Conservation (phyloP, 1,140 invertebrate species). For the Lethrus apterus region DNA sequence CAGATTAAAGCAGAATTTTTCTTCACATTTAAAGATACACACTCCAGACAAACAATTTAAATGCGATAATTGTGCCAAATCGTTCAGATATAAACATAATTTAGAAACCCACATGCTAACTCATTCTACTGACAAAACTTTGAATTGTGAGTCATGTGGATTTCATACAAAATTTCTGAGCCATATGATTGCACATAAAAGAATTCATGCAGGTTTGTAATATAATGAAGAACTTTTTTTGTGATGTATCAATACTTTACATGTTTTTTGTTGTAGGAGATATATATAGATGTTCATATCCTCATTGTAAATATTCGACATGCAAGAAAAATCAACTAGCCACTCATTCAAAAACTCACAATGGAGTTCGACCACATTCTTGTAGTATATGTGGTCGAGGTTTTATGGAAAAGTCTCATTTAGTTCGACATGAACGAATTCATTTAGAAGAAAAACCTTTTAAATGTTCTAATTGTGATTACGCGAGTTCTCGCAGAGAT, state of each 20-base stretch:
- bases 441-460: slow-evolving; percentile 56
- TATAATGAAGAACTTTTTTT: not conserved
- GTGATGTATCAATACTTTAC: not conserved
- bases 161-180: slow-evolving; percentile 62
- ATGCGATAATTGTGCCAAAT: slow-evolving; percentile 39
- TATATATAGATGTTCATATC: slow-evolving; percentile 49
- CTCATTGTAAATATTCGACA: slow-evolving; percentile 56
- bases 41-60: slow-evolving; percentile 37
- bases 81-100: slow-evolving; percentile 41
- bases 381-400: slow-evolving; percentile 55
- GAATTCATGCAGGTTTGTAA: slow-evolving; percentile 52
- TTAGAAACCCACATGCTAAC: slow-evolving; percentile 52
- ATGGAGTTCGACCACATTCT: slow-evolving; percentile 53
- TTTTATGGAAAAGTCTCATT: slow-evolving; percentile 62
- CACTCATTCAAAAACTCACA: slow-evolving; percentile 56
- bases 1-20: slow-evolving; percentile 48
- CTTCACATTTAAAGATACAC: slow-evolving; percentile 38
- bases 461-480: slow-evolving; percentile 56
- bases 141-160: slow-evolving; percentile 54
- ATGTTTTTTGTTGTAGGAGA: slow-evolving; percentile 37
- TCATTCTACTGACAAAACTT: slow-evolving; percentile 50
- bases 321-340: slow-evolving; percentile 60
- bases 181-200: slow-evolving; percentile 57
- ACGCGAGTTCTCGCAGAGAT: slow-evolving; percentile 56
- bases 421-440: slow-evolving; percentile 56